Percentiles rank a stretch among this genome's conserved stretches.
Evolutionary conservation across 2,113 vertebrate genomes (phyloP).

Genomic region (Nesoenas mayeri): DNA sequence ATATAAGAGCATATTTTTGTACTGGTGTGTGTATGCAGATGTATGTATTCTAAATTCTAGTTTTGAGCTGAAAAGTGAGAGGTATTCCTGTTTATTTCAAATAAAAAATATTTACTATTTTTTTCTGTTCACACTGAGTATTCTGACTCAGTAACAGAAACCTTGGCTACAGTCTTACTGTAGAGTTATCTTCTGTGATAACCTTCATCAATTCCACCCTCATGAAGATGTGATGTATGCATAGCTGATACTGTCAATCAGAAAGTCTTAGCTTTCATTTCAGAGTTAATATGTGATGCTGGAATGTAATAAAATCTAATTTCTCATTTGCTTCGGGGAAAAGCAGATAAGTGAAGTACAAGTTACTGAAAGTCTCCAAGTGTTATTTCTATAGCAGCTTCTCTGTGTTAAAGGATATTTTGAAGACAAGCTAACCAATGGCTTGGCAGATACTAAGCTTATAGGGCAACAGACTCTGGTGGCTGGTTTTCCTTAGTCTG

Average conservation of each 20-base stretch:
- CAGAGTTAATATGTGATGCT: background rate
- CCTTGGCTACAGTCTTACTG: background rate
- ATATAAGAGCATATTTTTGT: background rate
- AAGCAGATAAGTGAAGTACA: background rate
- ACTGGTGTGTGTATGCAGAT: background rate
- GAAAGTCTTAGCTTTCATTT: background rate
- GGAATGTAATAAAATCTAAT: background rate
- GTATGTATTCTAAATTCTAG: background rate
- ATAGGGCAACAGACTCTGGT: background rate
- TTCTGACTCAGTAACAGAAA: background rate
- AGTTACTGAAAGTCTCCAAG: background rate
- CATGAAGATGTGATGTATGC: background rate
- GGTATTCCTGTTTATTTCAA: background rate
- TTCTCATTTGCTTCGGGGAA: background rate
- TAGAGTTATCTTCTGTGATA: background rate
- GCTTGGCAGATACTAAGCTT: background rate
- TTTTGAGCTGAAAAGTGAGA: background rate
- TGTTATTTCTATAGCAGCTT: background rate
- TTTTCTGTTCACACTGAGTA: background rate
- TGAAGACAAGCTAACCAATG: background rate
- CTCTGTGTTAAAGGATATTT: background rate
- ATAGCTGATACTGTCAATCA: background rate
- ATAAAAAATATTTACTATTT: background rate
- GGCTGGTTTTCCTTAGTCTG: conserved; percentile 35
- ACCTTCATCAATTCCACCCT: background rate